These are phyloP conservation scores for Agapornis canus DNA, from an alignment of 2,797 vertebrate genomes.

Conservation along the genomic window DNA sequence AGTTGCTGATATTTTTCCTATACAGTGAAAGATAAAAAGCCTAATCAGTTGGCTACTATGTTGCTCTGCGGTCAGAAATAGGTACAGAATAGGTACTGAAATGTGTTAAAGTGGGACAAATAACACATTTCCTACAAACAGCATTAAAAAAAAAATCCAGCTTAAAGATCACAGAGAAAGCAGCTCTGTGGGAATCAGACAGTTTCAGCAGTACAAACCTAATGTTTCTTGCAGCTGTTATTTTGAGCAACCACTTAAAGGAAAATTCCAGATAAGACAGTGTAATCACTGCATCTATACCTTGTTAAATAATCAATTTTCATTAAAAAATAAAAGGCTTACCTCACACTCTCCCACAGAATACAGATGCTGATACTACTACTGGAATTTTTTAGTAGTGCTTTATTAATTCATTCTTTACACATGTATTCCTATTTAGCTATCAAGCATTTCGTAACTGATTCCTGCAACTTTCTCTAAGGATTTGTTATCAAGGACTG, in stretches of 20 bases:
- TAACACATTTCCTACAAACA: background rate
- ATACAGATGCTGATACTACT: background rate
- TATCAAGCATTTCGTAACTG: background rate
- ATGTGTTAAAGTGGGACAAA: background rate
- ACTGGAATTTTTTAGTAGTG: background rate
- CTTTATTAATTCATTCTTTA: background rate
- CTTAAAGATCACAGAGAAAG: background rate
- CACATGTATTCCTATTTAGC: background rate
- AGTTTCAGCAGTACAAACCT: constrained; percentile 19
- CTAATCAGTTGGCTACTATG: background rate
- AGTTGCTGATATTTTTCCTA: constrained; percentile 27
- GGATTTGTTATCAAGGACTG: background rate
- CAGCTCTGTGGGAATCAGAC: background rate
- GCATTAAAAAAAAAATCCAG: background rate
- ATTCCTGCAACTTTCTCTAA: background rate
- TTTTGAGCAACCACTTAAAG: constrained; percentile 35
- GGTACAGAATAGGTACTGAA: background rate
- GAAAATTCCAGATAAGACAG: constrained; percentile 22
- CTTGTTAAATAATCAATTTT: background rate
- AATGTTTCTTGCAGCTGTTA: constrained; percentile 49
- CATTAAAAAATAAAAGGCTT: background rate
- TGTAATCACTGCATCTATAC: background rate
- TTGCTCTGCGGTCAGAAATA: background rate
- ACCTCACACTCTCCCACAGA: background rate
- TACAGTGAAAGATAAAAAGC: background rate